Conservation (phyloP, 1,140 invertebrate species). For the Drosophila sp. region DNA sequence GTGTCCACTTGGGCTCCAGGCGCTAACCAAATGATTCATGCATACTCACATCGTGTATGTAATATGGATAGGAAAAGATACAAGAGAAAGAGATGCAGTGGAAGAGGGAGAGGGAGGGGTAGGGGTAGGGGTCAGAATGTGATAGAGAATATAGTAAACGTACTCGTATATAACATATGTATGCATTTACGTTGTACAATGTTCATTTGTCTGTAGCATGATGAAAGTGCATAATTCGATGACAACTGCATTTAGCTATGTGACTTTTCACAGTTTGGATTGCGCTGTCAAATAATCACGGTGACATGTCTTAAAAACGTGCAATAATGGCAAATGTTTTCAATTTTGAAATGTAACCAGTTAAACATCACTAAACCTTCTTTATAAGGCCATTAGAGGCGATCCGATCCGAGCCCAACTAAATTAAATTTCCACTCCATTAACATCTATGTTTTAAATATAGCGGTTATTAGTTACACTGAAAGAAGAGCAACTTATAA, state of each 20-base stretch:
- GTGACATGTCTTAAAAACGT: conserved; percentile 47
- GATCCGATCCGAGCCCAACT: conserved; percentile 8
- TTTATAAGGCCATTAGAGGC: conserved; percentile 19
- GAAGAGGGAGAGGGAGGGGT: not conserved
- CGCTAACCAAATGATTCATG: conserved; percentile 40
- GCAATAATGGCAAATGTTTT: conserved; percentile 51
- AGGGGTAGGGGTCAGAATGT: not conserved
- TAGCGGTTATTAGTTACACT: no score
- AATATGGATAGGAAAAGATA: not conserved
- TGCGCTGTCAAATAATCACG: conserved; percentile 46
- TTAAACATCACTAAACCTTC: conserved; percentile 10
- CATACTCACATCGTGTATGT: not conserved
- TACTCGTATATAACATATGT: no score
- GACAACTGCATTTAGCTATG: conserved; percentile 39
- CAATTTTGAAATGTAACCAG: conserved; percentile 49
- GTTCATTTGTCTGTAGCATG: not conserved
- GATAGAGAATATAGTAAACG: conserved; percentile 1
- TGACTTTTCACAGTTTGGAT: conserved; percentile 45
- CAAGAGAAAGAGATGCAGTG: not conserved
- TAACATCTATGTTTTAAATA: no score
- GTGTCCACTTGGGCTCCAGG: conserved; percentile 32
- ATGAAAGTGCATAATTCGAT: conserved; percentile 39
- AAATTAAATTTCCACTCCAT: not conserved
- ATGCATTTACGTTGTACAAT: no score
- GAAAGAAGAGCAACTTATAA: no score